A percentile compares a stretch with the other conserved stretches of the same genome.
These are phyloP conservation scores for Australoheros facetus DNA, from an alignment of 2,797 vertebrate genomes.

Conservation along the genomic window DNA sequence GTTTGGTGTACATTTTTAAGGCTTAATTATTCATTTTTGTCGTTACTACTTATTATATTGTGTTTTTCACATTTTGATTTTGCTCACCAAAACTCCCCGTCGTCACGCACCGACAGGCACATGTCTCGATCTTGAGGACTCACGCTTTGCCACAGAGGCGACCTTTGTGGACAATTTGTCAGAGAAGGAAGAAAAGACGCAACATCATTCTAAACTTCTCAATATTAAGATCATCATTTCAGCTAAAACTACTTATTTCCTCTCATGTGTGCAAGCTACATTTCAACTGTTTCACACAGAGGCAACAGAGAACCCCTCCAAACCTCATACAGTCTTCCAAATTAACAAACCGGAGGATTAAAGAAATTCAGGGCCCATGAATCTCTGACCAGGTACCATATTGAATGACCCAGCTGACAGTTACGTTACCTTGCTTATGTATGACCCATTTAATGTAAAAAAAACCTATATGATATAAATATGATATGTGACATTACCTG, in stretches of 20 bases:
- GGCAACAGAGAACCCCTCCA: neutral
- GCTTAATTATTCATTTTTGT: neutral
- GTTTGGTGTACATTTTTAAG: neutral
- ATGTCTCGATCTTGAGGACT: conserved; percentile 50
- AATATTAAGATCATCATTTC: neutral
- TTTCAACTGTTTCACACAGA: neutral
- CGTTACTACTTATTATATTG: too few species aligned
- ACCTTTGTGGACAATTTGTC: neutral
- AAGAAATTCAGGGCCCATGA: neutral
- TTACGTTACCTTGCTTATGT: too few species aligned
- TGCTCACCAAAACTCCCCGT: conserved; percentile 82
- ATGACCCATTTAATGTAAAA: too few species aligned
- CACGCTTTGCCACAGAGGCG: conserved; percentile 73
- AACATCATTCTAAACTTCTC: neutral
- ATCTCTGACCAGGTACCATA: too few species aligned
- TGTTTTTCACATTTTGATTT: neutral
- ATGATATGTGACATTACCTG: too few species aligned
- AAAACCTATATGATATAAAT: too few species aligned
- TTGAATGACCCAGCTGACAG: too few species aligned
- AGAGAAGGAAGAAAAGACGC: neutral
- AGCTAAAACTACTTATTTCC: neutral
- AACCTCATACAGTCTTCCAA: neutral
- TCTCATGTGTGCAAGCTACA: neutral
- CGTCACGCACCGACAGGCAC: conserved; percentile 48
- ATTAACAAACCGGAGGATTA: neutral